These are phyloP conservation scores for Helicoverpa zea DNA, from an alignment of 1,140 invertebrate species.

Conservation along the genomic window DNA sequence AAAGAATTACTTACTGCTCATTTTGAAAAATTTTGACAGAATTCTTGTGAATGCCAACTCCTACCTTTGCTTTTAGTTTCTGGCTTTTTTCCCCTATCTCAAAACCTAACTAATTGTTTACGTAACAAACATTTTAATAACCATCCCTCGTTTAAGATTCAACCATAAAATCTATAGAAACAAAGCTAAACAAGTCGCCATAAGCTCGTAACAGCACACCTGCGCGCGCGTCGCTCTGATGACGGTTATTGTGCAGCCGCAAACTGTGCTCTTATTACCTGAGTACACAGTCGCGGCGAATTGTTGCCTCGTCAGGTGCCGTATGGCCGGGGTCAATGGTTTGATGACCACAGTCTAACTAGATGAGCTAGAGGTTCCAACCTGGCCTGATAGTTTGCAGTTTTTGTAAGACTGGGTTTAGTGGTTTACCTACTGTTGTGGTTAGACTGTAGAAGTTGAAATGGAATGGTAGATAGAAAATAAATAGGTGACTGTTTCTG, in stretches of 20 bases:
- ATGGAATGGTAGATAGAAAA: too few relatives aligned
- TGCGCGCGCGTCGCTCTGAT: conserved; percentile 47
- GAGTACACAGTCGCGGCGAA: conserved; percentile 24
- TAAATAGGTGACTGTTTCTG: too few relatives aligned
- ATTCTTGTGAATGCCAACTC: too few relatives aligned
- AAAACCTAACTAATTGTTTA: too few relatives aligned
- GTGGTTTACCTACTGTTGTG: too few relatives aligned
- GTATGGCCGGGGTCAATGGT: conserved; percentile 43
- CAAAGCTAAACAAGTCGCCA: conserved; percentile 5
- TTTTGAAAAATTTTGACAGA: too few relatives aligned
- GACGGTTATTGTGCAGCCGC: conserved; percentile 51
- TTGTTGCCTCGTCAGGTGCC: conserved; percentile 42
- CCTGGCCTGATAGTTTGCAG: too few relatives aligned
- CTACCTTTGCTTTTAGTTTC: too few relatives aligned
- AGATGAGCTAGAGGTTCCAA: not conserved
- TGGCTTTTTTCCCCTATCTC: too few relatives aligned
- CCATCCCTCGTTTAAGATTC: not conserved
- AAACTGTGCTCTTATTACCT: conserved; percentile 45
- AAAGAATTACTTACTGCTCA: too few relatives aligned
- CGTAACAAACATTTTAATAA: not conserved
- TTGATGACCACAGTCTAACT: conserved; percentile 7
- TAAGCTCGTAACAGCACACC: conserved; percentile 37
- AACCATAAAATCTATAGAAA: conserved; percentile 19
- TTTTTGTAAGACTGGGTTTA: too few relatives aligned
- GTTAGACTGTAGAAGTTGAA: too few relatives aligned